Evolutionary conservation across 1,140 invertebrate genomes (phyloP).

Genomic region (Hylyphantes graminicola): DNA sequence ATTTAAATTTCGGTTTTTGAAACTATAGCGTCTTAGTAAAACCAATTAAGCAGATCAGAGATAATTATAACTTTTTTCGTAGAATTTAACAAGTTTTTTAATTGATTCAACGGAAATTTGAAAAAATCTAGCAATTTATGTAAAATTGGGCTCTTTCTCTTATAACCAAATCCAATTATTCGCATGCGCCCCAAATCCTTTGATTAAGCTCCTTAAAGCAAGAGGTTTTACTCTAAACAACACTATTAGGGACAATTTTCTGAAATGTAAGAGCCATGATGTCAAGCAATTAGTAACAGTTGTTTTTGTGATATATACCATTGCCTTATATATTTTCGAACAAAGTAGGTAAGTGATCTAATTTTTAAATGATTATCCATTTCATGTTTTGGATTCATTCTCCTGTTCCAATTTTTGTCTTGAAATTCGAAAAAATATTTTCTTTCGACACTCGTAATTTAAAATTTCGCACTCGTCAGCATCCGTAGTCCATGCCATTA

Average conservation of each 20-base stretch:
- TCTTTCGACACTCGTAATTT: too few relatives aligned
- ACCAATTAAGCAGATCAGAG: not conserved
- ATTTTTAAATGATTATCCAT: too few relatives aligned
- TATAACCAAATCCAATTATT: constrained; percentile 21
- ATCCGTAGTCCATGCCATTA: too few relatives aligned
- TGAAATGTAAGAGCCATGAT: too few relatives aligned
- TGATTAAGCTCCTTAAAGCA: constrained; percentile 42
- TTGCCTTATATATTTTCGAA: too few relatives aligned
- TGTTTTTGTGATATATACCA: too few relatives aligned
- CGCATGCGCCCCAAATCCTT: constrained; percentile 6
- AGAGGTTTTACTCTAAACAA: constrained; percentile 36
- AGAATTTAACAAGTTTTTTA: not conserved
- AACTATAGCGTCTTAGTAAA: not conserved
- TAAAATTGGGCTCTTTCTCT: constrained; percentile 15
- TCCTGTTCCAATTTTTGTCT: too few relatives aligned
- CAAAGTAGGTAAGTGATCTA: too few relatives aligned
- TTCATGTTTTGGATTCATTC: too few relatives aligned
- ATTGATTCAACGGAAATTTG: not conserved
- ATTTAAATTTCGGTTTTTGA: not conserved
- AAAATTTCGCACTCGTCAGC: too few relatives aligned
- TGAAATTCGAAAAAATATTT: too few relatives aligned
- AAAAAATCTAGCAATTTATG: not conserved
- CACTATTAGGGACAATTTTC: not conserved
- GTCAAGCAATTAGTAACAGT: too few relatives aligned
- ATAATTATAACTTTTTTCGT: not conserved